These are phyloP conservation scores for Aurelia aurita DNA, from an alignment of 30 jellyfish, hydroid and myxozoan genomes.

Conservation along the genomic window DNA sequence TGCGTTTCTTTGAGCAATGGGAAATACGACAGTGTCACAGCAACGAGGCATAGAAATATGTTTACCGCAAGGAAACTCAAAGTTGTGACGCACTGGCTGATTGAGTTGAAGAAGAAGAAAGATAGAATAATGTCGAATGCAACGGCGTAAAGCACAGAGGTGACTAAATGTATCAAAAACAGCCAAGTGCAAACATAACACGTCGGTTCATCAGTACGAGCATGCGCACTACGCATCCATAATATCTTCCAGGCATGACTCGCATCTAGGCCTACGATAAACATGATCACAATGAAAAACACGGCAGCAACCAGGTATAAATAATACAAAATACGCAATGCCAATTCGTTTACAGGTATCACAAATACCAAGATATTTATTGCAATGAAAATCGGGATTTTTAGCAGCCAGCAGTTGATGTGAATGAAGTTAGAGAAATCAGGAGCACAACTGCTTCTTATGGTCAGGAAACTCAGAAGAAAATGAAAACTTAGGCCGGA, in stretches of 20 bases:
- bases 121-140: constrained; percentile 85
- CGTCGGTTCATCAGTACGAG: constrained; percentile 81
- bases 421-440: constrained; percentile 48
- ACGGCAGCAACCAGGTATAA: constrained; percentile 55
- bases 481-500: constrained; percentile 58
- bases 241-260: constrained; percentile 87
- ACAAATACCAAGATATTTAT: constrained; percentile 57
- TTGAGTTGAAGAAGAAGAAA: constrained; percentile 87
- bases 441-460: constrained; percentile 59
- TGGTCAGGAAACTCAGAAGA: constrained; percentile 39
- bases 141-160: constrained; percentile 89
- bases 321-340: constrained; percentile 62
- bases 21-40: constrained; percentile 70
- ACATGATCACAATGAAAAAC: constrained; percentile 66
- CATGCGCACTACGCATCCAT: constrained; percentile 86
- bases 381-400: constrained; percentile 61
- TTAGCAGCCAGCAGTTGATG: constrained; percentile 80
- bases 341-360: constrained; percentile 67
- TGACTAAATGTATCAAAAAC: constrained; percentile 78
- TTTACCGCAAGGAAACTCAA: constrained; percentile 60
- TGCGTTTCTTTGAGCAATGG: constrained; percentile 71
- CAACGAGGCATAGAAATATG: constrained; percentile 75
- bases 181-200: constrained; percentile 98
- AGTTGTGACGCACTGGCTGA: constrained; percentile 74
- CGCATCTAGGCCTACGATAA: constrained; percentile 68